Evolutionary conservation across 2,888 invertebrate genomes (phyloP), one percentile per base, ranked within the genome.

Genomic region (Cheilosia variabilis): DNA sequence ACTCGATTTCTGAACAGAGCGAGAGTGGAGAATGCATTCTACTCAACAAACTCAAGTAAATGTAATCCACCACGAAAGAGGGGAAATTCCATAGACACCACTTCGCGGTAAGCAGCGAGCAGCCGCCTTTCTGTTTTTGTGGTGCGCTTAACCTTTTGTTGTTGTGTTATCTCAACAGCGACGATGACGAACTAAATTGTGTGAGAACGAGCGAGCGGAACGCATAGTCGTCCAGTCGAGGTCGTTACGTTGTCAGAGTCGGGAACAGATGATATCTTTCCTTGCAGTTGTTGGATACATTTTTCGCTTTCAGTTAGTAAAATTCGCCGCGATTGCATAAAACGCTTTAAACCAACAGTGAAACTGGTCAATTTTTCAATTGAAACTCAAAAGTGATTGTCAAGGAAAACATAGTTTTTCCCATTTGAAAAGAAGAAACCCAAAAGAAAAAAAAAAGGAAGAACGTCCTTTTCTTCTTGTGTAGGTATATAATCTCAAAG

Each of bases 211-310:
- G 82, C 73, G 87, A 87, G 77, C 60, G 82, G 77, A 87, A 87
- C 87, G 87, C 87, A 82, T 73, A 78, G 69, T 75, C 78, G 69
- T 82, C 82, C 82, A 87, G 87, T 87, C 87, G 87, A 87, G 87
- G 87, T 87, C 87, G 87, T 87, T 87, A 80, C 87, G 87, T 87
- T 82, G 87, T 71, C 87, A 75, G 82, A 87, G 87, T 87, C 82
- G 87, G 87, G 73, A 78, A 81, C 72, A 77, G 71, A 81, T 81
- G 79, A 84, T 80, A 72, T 77, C 71, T 75, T 80, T 60, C 65
- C 60, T 84, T 84, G 84, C 84, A 75, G 52, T 71, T 45, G 47
- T n/a, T 58, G 69, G 72, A 69, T 83, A 53, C 43, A 41, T 31
- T 34, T 57, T 69, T 57, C 22, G 55, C 47, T 69, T 62, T 60